Conservation (phyloP, 2,888 invertebrate genomes). For the Hipparchia sbordonii region DNA sequence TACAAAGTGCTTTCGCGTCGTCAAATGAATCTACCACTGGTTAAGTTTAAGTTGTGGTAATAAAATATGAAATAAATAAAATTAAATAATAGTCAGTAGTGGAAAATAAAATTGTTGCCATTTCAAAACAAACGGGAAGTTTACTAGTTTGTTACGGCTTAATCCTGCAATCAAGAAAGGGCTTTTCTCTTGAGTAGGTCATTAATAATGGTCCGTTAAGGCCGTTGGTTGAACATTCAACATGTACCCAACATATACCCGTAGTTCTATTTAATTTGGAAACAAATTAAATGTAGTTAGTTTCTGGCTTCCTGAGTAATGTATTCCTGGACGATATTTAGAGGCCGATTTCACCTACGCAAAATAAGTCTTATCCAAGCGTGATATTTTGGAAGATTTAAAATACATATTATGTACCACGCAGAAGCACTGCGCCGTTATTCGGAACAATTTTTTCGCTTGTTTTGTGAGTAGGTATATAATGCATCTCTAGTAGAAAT, state of each 20-base stretch:
- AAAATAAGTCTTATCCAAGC: too few relatives aligned
- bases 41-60: too few relatives aligned
- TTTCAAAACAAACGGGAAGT: conserved; percentile 26
- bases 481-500: too few relatives aligned
- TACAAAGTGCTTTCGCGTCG: too few relatives aligned
- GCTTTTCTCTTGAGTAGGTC: conserved; percentile 32
- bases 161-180: conserved; percentile 36
- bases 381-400: too few relatives aligned
- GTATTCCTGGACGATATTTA: background rate
- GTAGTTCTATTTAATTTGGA: conserved; percentile 1
- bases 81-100: background rate
- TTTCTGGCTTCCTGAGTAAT: background rate
- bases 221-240: conserved; percentile 25
- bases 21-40: too few relatives aligned
- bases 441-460: too few relatives aligned
- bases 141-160: conserved; percentile 29
- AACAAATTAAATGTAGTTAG: background rate
- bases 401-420: too few relatives aligned
- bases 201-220: conserved; percentile 31
- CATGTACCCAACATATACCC: background rate
- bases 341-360: too few relatives aligned
- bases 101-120: conserved; percentile 20
- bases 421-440: too few relatives aligned
- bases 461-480: too few relatives aligned
- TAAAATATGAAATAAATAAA: too few relatives aligned